Evolutionary conservation across 2,888 invertebrate species (phyloP), one percentile per base, ranked within the genome.

Genomic region (Vandiemenella viatica): DNA sequence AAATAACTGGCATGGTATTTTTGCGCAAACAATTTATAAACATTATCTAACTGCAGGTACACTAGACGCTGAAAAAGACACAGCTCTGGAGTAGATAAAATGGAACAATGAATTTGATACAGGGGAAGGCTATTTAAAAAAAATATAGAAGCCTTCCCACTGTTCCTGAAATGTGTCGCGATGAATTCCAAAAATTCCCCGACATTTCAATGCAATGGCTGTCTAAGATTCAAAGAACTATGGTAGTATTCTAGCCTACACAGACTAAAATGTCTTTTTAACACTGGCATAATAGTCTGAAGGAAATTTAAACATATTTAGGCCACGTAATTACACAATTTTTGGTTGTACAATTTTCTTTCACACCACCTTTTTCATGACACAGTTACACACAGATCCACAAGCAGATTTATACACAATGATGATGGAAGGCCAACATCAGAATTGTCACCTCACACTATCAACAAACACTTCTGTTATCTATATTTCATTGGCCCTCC

Each of bases 271-370:
- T 26, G 44, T 38, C 16, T 44, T n/a, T 45, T 18, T 42, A 50
- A 50, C 48, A 48, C 17, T 37, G 48, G 48, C 42, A 50, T 22
- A 20, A 26, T n/a, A 46, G 32, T 50, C 15, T 38, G 46, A 46
- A 51, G 51, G 41, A 43, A 48, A 51, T 49, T 50, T 42, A 50
- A 49, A 52, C 45, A 43, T 48, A 48, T 52, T n/a, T 52, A 52
- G 52, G 52, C 52, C 52, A 52, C 52, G 47, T 52, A 38, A 49
- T 49, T 48, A 46, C 45, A 32, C 26, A 48, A 48, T 48, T 38
- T 42, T 21, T 18, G n/a, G 15, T 10, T 19, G n/a, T 42, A n/a
- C 42, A 10, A 19, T 20, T 21, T 38, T 19, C 21, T 13, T n/a
- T 19, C 21, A 42, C 42, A 20, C 17, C 16, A 13, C n/a, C 32